Conservation (phyloP, 1,140 invertebrate genomes). For the Hyles euphorbiae region DNA sequence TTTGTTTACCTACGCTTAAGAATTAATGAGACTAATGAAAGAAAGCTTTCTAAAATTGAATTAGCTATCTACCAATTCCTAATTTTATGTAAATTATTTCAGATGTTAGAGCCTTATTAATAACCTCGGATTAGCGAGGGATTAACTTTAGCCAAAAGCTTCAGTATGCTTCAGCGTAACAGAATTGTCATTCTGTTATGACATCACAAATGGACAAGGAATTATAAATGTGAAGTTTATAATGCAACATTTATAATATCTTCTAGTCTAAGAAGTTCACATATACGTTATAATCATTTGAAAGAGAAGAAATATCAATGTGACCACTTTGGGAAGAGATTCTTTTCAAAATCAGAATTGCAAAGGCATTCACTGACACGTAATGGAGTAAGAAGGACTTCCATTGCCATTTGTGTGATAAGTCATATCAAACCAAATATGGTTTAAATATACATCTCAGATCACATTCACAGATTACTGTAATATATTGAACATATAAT, state of each 20-base stretch:
- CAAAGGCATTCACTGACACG: constrained; percentile 65
- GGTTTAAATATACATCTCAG: constrained; percentile 69
- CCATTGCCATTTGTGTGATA: constrained; percentile 67
- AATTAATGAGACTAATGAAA: no score
- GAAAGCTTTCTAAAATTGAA: no score
- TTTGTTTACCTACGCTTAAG: no score
- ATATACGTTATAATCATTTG: constrained; percentile 67
- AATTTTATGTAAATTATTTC: no score
- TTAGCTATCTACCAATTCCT: no score
- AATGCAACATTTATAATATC: constrained; percentile 63
- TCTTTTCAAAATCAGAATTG: constrained; percentile 65
- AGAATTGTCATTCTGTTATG: constrained; percentile 33
- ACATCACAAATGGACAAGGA: constrained; percentile 67
- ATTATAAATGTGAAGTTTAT: constrained; percentile 67
- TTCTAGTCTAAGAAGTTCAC: constrained; percentile 60
- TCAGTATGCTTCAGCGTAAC: no score
- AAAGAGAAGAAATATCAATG: constrained; percentile 71
- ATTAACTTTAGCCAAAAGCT: no score
- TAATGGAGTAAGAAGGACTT: constrained; percentile 67
- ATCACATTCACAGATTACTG: constrained; percentile 42
- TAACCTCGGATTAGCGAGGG: no score
- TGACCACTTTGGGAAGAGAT: constrained; percentile 62
- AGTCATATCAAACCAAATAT: constrained; percentile 69
- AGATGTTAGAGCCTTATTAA: no score
- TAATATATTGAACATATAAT: constrained; percentile 22